Percentiles rank a stretch among this genome's conserved stretches.
Conservation (phyloP, 2,888 invertebrate genomes). For the Microctonus brassicae region DNA sequence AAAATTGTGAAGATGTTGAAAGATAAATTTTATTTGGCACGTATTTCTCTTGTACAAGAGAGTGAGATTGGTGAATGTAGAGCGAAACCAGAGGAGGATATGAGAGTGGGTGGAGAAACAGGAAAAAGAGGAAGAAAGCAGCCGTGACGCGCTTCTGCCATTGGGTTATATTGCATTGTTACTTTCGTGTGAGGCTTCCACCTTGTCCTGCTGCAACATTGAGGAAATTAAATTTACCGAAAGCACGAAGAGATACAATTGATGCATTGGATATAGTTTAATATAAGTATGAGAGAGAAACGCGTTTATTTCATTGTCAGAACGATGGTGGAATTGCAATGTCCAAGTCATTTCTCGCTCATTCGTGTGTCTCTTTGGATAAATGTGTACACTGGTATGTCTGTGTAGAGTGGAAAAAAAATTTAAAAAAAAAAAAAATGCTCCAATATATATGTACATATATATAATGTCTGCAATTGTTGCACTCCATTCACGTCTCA, state of each 20-base stretch:
- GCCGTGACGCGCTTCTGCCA: constrained; percentile 29
- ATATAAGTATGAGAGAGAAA: neutral
- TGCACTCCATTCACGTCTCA: neutral
- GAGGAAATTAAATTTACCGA: constrained; percentile 58
- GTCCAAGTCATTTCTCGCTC: constrained; percentile 28
- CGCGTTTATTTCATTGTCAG: constrained; percentile 56
- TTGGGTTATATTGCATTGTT: constrained; percentile 33
- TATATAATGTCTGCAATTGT: neutral
- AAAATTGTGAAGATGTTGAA: neutral
- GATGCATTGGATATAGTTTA: constrained; percentile 13
- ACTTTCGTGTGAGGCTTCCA: constrained; percentile 29
- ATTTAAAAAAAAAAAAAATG: neutral
- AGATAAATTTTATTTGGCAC: constrained; percentile 26
- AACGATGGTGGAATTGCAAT: constrained; percentile 54
- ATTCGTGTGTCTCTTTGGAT: neutral
- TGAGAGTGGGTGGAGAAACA: neutral
- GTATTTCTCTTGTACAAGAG: constrained; percentile 16
- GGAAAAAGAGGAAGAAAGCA: constrained; percentile 13
- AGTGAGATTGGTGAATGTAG: constrained; percentile 4
- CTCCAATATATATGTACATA: neutral
- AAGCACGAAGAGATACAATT: constrained; percentile 40
- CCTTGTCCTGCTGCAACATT: constrained; percentile 38
- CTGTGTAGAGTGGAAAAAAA: neutral
- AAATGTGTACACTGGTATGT: too few species aligned
- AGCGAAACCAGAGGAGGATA: too few species aligned